phyloP scores from a whole-genome alignment of 2,113 vertebrate genomes.

The Gallinago undulata region DNA sequence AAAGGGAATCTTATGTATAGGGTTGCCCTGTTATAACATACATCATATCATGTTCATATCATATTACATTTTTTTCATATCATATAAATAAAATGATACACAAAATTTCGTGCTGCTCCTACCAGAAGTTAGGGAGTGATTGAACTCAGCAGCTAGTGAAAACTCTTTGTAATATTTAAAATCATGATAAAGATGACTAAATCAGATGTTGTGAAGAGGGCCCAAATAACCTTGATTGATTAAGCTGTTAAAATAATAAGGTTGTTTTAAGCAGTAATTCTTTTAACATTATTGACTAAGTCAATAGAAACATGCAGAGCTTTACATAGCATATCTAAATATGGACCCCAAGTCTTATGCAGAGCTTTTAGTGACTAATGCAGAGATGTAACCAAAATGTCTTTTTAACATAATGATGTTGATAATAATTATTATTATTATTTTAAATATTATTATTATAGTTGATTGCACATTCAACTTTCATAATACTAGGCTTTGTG shows the following conservation, averaged over 20 bases:
- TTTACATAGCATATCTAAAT: neutral
- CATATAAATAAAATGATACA: neutral
- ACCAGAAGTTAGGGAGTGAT: neutral
- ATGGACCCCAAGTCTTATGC: neutral
- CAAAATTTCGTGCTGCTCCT: neutral
- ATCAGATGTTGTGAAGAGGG: neutral
- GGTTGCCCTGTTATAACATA: neutral
- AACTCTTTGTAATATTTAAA: neutral
- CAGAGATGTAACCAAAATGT: neutral
- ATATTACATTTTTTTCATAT: neutral
- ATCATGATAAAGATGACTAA: neutral
- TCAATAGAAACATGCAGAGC: neutral
- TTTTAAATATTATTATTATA: no score
- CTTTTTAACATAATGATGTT: neutral
- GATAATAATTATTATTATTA: no score
- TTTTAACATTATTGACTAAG: neutral
- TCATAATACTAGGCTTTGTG: neutral
- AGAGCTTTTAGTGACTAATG: neutral
- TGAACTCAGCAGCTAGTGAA: neutral
- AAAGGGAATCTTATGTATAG: neutral
- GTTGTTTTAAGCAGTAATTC: neutral
- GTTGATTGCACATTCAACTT: neutral
- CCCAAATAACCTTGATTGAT: neutral
- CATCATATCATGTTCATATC: neutral
- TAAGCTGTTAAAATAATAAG: neutral